phyloP scores from a whole-genome alignment of 2,797 vertebrate species.

The Poeciliopsis infans region DNA sequence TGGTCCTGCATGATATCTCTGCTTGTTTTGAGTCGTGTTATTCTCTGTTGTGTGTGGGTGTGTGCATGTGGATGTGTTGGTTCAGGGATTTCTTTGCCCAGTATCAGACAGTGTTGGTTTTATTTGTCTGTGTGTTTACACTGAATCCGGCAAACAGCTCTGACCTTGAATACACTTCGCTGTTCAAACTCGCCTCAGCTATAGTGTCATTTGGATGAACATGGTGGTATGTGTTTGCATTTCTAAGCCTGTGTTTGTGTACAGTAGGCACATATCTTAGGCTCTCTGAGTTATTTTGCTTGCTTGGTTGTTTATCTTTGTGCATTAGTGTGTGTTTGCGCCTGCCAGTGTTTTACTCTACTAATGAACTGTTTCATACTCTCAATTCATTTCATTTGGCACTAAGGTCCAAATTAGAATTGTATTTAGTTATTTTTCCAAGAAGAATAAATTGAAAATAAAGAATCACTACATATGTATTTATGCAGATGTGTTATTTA shows the following conservation, averaged over 20 bases:
- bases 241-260: conserved; percentile 20
- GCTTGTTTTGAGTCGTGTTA: conserved; percentile 31
- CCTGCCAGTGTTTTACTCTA: conserved; percentile 43
- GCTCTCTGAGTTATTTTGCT: conserved; percentile 14
- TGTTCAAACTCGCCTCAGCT: conserved; percentile 69
- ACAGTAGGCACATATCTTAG: conserved; percentile 38
- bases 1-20: conserved; percentile 27
- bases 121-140: conserved; percentile 54
- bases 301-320: conserved; percentile 10
- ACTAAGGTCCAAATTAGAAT: conserved; percentile 55
- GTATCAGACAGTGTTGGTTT: conserved; percentile 38
- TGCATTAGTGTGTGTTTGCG: conserved; percentile 8
- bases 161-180: conserved; percentile 78
- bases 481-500: conserved; percentile 60
- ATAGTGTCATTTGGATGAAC: conserved; percentile 55
- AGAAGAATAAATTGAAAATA: conserved; percentile 64
- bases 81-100: conserved; percentile 51
- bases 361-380: conserved; percentile 70
- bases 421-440: conserved; percentile 19
- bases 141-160: conserved; percentile 61
- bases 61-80: conserved; percentile 24
- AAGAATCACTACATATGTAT: conserved; percentile 69
- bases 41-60: conserved; percentile 5
- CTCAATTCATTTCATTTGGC: conserved; percentile 62
- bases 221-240: conserved; percentile 17